These are phyloP conservation scores for Brachypalpus laphriformis DNA, from an alignment of 2,888 invertebrate species.

Conservation along the genomic window DNA sequence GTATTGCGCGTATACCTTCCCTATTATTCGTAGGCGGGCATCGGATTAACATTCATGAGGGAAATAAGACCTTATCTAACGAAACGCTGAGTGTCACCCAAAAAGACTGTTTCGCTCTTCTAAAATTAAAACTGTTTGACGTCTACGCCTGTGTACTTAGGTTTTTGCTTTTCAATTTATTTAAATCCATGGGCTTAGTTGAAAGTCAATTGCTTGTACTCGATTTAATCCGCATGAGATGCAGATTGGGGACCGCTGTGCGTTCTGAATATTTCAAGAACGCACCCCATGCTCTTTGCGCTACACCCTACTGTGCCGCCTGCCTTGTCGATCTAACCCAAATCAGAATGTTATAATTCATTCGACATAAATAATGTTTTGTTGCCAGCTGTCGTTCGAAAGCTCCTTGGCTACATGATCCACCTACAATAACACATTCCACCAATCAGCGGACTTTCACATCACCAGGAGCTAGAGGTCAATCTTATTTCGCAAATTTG, in stretches of 20 bases:
- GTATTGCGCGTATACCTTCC: not conserved
- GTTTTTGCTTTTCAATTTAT: constrained; percentile 27
- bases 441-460: no score
- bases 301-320: not conserved
- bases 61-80: not conserved
- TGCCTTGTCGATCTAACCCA: constrained; percentile 3
- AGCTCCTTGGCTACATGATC: not conserved
- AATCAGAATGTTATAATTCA: not conserved
- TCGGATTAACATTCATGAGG: constrained; percentile 24
- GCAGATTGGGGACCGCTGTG: no score
- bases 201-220: constrained; percentile 16
- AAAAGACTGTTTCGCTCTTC: not conserved
- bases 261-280: not conserved
- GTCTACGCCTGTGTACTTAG: not conserved
- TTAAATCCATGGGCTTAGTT: constrained; percentile 12
- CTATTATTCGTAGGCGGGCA: not conserved
- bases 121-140: not conserved
- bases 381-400: not conserved
- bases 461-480: not conserved
- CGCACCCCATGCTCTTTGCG: not conserved
- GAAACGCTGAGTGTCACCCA: not conserved
- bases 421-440: not conserved
- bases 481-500: constrained; percentile 20
- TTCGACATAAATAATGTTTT: not conserved
- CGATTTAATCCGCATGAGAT: constrained; percentile 15